Evolutionary conservation across 2,888 invertebrate species (phyloP).

Genomic region (Drosophila flavopinicola): DNA sequence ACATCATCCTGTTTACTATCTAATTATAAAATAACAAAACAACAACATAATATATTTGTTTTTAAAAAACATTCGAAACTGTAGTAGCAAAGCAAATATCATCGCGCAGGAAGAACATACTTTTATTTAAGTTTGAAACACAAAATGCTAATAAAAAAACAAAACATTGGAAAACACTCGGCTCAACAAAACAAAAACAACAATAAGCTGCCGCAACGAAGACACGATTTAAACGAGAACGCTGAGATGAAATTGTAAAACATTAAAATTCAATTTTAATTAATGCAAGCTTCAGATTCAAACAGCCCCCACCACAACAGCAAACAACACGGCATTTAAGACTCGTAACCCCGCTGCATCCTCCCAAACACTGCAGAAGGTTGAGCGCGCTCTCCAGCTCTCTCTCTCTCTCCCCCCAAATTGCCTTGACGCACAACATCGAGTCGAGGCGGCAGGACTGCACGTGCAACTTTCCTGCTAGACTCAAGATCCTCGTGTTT

Average conservation of each 20-base stretch:
- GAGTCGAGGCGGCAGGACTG: constrained; percentile 40
- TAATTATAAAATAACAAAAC: constrained; percentile 81
- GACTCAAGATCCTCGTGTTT: constrained; percentile 12
- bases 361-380: constrained; percentile 2
- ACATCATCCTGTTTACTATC: constrained; percentile 82
- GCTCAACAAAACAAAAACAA: constrained; percentile 33
- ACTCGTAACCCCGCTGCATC: constrained; percentile 8
- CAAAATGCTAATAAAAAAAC: constrained; percentile 52
- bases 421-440: constrained; percentile 42
- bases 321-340: constrained; percentile 3
- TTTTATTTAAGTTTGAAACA: constrained; percentile 80
- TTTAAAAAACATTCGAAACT: constrained; percentile 83
- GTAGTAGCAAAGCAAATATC: constrained; percentile 49
- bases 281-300: constrained; percentile 43
- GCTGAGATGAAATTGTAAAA: constrained; percentile 32
- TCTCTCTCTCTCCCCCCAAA: constrained; percentile 61
- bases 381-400: constrained; percentile 29
- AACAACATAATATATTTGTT: constrained; percentile 83
- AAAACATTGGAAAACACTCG: constrained; percentile 41
- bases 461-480: constrained; percentile 22
- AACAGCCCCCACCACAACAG: constrained; percentile 10
- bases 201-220: constrained; percentile 28
- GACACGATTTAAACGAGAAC: constrained; percentile 35
- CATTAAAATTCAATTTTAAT: constrained; percentile 62
- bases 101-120: constrained; percentile 56